Evolutionary conservation across 2,797 vertebrate species (phyloP), one percentile per base, ranked within the genome.

Genomic region (Huso huso): DNA sequence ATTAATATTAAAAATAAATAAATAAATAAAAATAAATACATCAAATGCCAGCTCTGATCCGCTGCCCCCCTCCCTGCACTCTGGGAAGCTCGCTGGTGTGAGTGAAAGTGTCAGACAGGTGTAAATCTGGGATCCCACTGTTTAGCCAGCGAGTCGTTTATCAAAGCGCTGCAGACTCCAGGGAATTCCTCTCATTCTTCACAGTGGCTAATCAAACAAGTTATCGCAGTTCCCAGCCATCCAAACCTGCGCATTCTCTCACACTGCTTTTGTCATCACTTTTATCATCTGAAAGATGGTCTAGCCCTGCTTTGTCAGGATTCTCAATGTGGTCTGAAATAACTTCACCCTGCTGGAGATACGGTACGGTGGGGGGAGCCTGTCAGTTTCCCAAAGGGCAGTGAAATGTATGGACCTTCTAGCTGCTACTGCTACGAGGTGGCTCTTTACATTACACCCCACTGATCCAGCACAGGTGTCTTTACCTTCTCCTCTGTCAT

Each of bases 151-250:
- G 23, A 10, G 70, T 75, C 50, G 75, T 82, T 77, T 82, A 78
- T 87, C 82, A 83, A 57, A 10, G 66, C 60, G n/a, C 50, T 68
- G 62, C 1, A 4, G 65, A 65, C 71, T 66, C 48, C 3, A 63
- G 5, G 6, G 76, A 83, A 86, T 86, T 87, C 84, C 77, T 77
- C 65, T 80, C 81, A 75, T 84, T 90, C 82, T 73, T 88, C 64
- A 65, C 61, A 1, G 15, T 77, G 75, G 78, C 72, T 85, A 75
- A 77, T 66, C 78, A 82, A 84, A 82, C 76, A 79, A 12, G 18
- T 53, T 23, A 67, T 66, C 61, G 49, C 63, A 68, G 66, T 68
- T 63, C 64, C 65, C 60, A 70, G 67, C 52, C 49, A 59, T 53
- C 13, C 62, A 61, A 49, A 49, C 51, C 61, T 69, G 64, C 52